These are phyloP conservation scores for Ceratosolen fusciceps DNA, from an alignment of 1,140 invertebrate species.

Conservation along the genomic window DNA sequence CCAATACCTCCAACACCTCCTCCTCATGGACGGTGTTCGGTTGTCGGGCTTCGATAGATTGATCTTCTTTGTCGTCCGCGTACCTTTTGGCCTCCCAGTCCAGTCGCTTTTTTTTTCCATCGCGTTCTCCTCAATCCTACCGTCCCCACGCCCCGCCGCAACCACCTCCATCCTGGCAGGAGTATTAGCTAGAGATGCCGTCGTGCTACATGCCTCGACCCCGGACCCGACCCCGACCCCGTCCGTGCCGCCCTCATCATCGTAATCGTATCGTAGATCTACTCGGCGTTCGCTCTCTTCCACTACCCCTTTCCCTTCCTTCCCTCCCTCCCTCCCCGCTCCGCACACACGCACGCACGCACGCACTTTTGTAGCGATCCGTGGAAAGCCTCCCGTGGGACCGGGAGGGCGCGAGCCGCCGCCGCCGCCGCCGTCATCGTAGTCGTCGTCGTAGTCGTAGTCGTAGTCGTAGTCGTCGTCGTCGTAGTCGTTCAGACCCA, in stretches of 20 bases:
- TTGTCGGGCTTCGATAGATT: slow-evolving; percentile 64
- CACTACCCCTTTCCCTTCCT: slow-evolving; percentile 34
- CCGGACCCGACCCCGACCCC: slow-evolving; percentile 40
- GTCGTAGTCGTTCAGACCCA: too few relatives aligned
- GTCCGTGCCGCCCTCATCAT: slow-evolving; percentile 54
- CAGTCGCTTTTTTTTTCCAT: slow-evolving; percentile 38
- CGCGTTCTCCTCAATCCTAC: slow-evolving; percentile 41
- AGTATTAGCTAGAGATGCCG: neutral
- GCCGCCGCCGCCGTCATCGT: neutral
- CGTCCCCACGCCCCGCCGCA: too few relatives aligned
- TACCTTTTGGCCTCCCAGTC: slow-evolving; percentile 55
- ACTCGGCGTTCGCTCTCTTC: too few relatives aligned
- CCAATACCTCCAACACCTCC: slow-evolving; percentile 47
- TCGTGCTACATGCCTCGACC: neutral
- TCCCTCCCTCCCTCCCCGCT: neutral
- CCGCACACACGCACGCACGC: neutral
- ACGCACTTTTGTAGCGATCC: neutral
- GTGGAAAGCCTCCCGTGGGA: neutral
- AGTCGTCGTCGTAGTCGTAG: neutral
- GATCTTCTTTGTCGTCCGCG: slow-evolving; percentile 63
- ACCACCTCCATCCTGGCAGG: slow-evolving; percentile 25
- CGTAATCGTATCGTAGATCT: too few relatives aligned
- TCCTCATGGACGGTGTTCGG: slow-evolving; percentile 54
- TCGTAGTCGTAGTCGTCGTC: neutral
- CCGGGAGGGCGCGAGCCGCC: neutral